Percentiles rank a stretch among this genome's conserved stretches.
Evolutionary conservation across 2,797 vertebrate species (phyloP).

Genomic region (Notolepis coatsorum): DNA sequence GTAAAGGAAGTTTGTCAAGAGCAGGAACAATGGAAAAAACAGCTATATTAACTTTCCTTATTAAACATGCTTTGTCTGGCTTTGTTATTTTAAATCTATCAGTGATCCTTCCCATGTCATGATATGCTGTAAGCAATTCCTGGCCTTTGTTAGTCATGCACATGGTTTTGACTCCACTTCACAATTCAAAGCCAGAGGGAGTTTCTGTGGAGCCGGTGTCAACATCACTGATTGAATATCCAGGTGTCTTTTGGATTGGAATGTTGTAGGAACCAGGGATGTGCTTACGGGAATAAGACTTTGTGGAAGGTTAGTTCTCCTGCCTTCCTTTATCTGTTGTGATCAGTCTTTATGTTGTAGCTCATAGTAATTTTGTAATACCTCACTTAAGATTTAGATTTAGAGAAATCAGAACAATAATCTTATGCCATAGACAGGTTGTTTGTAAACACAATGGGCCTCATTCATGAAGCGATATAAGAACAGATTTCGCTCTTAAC

Average conservation of each 20-base stretch:
- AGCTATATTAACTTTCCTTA: not conserved
- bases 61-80: not conserved
- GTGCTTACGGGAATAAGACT: slow-evolving; percentile 29
- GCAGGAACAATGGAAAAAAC: not conserved
- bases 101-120: not conserved
- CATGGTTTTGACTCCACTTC: not conserved
- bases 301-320: not conserved
- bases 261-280: slow-evolving; percentile 41
- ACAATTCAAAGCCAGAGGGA: not conserved
- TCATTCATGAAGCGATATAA: not conserved
- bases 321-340: not conserved
- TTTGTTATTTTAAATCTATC: not conserved
- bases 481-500: not conserved
- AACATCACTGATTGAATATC: slow-evolving; percentile 49
- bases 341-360: slow-evolving; percentile 3
- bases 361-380: not conserved
- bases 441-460: too few species aligned
- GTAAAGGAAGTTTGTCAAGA: not conserved
- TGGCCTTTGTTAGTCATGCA: not conserved
- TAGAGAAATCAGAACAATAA: not conserved
- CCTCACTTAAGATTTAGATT: not conserved
- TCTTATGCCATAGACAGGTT: not conserved
- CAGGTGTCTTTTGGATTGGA: slow-evolving; percentile 55
- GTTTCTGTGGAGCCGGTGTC: slow-evolving; percentile 3
- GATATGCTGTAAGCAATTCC: not conserved